phyloP scores from a whole-genome alignment of 2,797 vertebrate genomes.

The Galago senegalensis region DNA sequence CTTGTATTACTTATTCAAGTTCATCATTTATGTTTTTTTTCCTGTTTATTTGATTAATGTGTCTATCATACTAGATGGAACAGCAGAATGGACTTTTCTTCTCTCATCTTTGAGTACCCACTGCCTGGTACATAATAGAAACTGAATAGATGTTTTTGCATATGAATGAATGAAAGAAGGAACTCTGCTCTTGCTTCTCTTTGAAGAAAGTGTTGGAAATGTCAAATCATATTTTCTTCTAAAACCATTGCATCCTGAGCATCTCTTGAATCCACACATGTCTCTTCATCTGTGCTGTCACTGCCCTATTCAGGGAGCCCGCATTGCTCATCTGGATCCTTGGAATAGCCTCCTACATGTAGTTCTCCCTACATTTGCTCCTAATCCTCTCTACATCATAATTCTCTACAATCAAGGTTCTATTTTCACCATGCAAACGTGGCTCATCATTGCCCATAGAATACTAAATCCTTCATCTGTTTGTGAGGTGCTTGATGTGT shows the following conservation, averaged over 20 bases:
- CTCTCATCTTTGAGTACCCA: background rate
- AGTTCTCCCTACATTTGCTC: background rate
- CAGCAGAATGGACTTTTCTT: background rate
- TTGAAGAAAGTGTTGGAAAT: slow-evolving; percentile 20
- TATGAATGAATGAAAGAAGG: background rate
- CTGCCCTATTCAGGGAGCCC: too few species aligned
- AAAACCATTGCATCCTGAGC: background rate
- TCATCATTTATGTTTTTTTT: background rate
- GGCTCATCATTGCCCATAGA: background rate
- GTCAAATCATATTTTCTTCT: background rate
- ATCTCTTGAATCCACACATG: background rate
- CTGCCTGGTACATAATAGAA: too few species aligned
- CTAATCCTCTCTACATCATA: background rate
- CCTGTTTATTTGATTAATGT: background rate
- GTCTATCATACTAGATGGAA: background rate
- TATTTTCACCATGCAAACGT: background rate
- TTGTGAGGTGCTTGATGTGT: too few species aligned
- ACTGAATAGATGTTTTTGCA: background rate
- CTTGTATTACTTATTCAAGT: background rate
- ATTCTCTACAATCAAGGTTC: background rate
- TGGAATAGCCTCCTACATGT: too few species aligned
- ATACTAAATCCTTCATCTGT: background rate
- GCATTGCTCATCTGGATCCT: background rate
- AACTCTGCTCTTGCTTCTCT: background rate
- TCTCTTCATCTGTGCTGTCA: background rate